Evolutionary conservation across 2,113 vertebrate species (phyloP).

Genomic region (Nesoenas mayeri): DNA sequence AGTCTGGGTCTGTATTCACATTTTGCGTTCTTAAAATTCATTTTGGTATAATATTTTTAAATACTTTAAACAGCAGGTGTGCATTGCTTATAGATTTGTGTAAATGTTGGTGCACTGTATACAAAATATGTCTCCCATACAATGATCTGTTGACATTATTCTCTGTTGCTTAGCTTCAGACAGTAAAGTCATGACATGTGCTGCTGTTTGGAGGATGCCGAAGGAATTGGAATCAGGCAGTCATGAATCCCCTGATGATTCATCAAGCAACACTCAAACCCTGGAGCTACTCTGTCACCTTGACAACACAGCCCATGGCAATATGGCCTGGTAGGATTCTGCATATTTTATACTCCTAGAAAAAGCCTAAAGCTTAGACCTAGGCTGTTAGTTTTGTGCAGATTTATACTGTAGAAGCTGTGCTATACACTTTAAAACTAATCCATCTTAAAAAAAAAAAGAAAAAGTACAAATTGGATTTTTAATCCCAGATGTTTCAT

Average conservation of each 20-base stretch:
- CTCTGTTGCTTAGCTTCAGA: constrained; percentile 86
- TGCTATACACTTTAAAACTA: background rate
- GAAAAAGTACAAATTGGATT: background rate
- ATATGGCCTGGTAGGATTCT: constrained; percentile 89
- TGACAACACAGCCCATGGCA: constrained; percentile 88
- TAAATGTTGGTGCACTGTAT: constrained; percentile 31
- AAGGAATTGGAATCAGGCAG: constrained; percentile 92
- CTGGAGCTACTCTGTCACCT: constrained; percentile 99
- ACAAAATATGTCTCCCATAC: constrained; percentile 21
- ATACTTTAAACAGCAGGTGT: constrained; percentile 58
- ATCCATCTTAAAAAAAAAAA: background rate
- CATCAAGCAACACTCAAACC: constrained; percentile 91
- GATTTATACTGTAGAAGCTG: constrained; percentile 15
- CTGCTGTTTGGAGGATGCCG: constrained; percentile 97
- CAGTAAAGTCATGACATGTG: constrained; percentile 90
- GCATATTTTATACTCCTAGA: constrained; percentile 65
- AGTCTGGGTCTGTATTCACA: background rate
- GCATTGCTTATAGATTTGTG: constrained; percentile 15
- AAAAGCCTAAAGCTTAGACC: constrained; percentile 32
- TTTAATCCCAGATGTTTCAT: constrained; percentile 13
- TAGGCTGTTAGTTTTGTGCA: constrained; percentile 9
- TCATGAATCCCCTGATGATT: constrained; percentile 96
- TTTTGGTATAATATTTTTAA: constrained; percentile 33
- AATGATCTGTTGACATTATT: constrained; percentile 68
- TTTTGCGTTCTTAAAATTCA: constrained; percentile 13